Conservation (phyloP, 1,140 invertebrate species). For the Lucilia cuprina region DNA sequence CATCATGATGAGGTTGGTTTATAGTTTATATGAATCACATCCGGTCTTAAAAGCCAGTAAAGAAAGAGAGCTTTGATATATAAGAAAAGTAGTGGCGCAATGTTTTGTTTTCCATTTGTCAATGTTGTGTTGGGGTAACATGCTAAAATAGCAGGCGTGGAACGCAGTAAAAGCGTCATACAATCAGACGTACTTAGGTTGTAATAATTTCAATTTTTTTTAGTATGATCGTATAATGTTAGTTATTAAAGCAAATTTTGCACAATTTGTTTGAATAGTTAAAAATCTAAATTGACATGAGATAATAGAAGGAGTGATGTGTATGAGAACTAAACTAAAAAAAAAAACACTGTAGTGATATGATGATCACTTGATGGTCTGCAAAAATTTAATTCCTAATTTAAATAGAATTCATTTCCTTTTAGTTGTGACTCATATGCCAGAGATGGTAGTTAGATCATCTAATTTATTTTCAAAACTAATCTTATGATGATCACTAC, state of each 20-base stretch:
- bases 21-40: slow-evolving; percentile 34
- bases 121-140: not conserved
- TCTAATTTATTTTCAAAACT: no score
- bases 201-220: not conserved
- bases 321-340: not conserved
- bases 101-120: not conserved
- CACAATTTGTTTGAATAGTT: not conserved
- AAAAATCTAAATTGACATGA: not conserved
- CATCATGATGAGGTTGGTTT: slow-evolving; percentile 8
- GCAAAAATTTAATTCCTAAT: no score
- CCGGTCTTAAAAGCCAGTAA: slow-evolving; percentile 15
- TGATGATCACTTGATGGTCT: no score
- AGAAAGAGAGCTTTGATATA: slow-evolving; percentile 10
- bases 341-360: not conserved
- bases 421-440: no score
- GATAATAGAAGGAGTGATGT: not conserved
- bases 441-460: no score
- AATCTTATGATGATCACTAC: no score
- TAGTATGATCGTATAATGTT: not conserved
- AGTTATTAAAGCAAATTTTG: not conserved
- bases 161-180: not conserved
- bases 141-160: not conserved
- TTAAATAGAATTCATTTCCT: no score
- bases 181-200: not conserved
- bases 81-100: not conserved